Base-by-base conservation (phyloP, 2,113 vertebrate species). In the Mesoclemmys tuberculata region DNA sequence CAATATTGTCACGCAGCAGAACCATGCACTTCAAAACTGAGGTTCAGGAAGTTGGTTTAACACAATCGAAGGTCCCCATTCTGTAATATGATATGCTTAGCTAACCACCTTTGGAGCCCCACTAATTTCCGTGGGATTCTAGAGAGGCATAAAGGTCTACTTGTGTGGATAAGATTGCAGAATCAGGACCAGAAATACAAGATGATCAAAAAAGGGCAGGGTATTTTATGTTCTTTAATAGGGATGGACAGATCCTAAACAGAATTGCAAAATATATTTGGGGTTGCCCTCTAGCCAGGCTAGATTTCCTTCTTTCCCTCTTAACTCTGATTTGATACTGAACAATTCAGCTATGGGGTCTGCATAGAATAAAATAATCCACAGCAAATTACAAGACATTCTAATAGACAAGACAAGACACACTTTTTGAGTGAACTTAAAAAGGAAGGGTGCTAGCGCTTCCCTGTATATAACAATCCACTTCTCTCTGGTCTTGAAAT, bases 241-340 rank as follows among this genome's bases (percentile, higher is more conserved):
- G 12, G 41, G 24, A 75, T 14, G 84, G 78, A 41, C 0, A 54
- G 49, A 29, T 48, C 48, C 81, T 92, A 29, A 38, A 74, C 83
- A 38, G 80, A 21, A 75, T 27, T 44, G 68, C 35, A 49, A 64
- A 14, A 14, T 83, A 80, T 41, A 9, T 22, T 64, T 21, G 2
- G 10, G 55, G 52, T 46, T 52, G 48, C 13, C 1, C 2, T 1
- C 19, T 0, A 77, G 92, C 58, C 55, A 24, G n/a, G 83, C 19
- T 5, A 24, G 10, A 22, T 0, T 5, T 8, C 21, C 21, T 0
- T 16, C 44, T 61, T 46, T 2, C 5, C 0, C 26, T 0, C 27
- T 1, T 1, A 5, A 4, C 31, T 6, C 26, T 29, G 74, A 24
- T 44, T 24, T 0, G 3, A 49, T 75, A 49, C 27, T 0, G 19